phyloP scores from a whole-genome alignment of 2,113 vertebrate species.

The Apodemus speciosus region DNA sequence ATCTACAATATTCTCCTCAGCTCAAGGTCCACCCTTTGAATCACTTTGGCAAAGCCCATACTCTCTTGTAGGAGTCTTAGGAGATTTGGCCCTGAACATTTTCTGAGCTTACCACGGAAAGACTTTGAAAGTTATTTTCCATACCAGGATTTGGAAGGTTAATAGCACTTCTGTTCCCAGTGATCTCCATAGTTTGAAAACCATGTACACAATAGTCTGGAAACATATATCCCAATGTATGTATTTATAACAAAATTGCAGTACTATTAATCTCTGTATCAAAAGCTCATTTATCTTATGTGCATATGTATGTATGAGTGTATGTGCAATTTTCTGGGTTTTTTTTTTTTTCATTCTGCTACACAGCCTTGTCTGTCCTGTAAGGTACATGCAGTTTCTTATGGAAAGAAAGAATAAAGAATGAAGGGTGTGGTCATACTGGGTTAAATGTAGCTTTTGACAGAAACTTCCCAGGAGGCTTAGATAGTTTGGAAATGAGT shows the following conservation, averaged over 20 bases:
- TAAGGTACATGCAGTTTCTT: not conserved
- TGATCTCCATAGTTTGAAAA: conserved; percentile 16
- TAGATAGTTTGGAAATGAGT: not conserved
- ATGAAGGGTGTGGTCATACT: not conserved
- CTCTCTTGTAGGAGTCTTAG: not conserved
- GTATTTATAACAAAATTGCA: conserved; percentile 21
- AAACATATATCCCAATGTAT: not conserved
- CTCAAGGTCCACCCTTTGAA: not conserved
- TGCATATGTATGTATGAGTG: not conserved
- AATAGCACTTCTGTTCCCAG: not conserved
- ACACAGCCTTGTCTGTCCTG: not conserved
- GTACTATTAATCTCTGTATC: not conserved
- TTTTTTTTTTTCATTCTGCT: not conserved
- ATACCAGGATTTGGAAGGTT: not conserved
- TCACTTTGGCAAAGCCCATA: not conserved
- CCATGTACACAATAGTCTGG: conserved; percentile 5
- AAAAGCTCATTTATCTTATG: conserved; percentile 6
- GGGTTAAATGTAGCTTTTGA: not conserved
- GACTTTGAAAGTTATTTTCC: not conserved
- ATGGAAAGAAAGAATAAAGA: conserved; percentile 14
- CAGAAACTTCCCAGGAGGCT: not conserved
- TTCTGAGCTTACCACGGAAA: not conserved
- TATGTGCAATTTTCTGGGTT: not conserved
- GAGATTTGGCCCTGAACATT: not conserved
- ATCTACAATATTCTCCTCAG: not conserved